Evolutionary conservation across 2,797 vertebrate genomes (phyloP), one percentile per base, ranked within the genome.

Genomic region (Oryzias sinensis): DNA sequence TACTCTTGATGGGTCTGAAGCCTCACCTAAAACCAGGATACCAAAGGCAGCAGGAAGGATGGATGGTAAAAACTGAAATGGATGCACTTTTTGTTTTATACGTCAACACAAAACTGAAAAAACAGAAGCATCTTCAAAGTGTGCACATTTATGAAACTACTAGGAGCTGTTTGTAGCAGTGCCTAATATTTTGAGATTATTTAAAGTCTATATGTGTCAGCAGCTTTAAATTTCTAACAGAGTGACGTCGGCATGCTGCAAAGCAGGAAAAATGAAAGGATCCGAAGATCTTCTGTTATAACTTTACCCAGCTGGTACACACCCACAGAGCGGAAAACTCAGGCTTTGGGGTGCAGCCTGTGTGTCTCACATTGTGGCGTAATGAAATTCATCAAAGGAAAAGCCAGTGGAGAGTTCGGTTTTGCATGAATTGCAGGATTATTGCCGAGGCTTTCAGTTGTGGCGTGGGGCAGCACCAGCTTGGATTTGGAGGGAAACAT

Each of bases 341-440:
- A 55, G 56, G 63, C 70, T 79, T 70, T 64, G 56, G 81, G 75
- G 67, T 80, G 77, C 54, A 53, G 70, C 43, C 55, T 53, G 61
- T 79, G 33, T 80, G 76, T 87, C 71, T 82, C 74, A 69, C 70
- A 75, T 69, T 65, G 70, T 66, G 59, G 73, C 65, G 71, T 74
- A 81, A 85, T 81, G 71, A 60, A 78, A 74, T 72, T 77, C 74
- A 82, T 89, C 74, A 86, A 89, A 87, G 68, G 43, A 67, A 55
- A 59, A 56, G 44, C 33, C 72, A 62, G 74, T 1, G 18, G 65
- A 82, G 64, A 78, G 75, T 49, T 53, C 67, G 62, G 68, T 80
- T 85, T 80, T 73, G 60, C 81, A 84, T 81, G 78, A 81, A 87
- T 88, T 85, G 76, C 65, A 74, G 68, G 79, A 85, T 85, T 77